phyloP scores from a whole-genome alignment of 2,113 vertebrate species.

The Oreochromis tanganicae region DNA sequence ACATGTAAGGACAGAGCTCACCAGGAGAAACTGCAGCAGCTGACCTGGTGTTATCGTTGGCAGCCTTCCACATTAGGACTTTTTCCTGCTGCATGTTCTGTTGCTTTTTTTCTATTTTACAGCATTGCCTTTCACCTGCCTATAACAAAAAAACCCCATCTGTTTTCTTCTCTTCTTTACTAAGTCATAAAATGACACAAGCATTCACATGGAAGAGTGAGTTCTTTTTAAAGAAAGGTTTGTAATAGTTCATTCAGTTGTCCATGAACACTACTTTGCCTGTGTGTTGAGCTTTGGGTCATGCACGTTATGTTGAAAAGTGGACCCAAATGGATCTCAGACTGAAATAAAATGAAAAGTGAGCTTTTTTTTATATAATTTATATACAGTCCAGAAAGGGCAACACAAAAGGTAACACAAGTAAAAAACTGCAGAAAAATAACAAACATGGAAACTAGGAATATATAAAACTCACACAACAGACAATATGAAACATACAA shows the following conservation, averaged over 20 bases:
- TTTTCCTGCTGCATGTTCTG: neutral
- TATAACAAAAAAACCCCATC: neutral
- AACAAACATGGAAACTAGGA: neutral
- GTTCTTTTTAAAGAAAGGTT: neutral
- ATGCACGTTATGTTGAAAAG: neutral
- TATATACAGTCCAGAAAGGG: neutral
- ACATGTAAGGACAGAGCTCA: neutral
- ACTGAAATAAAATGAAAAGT: neutral
- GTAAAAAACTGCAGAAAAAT: neutral
- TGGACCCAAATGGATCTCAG: neutral
- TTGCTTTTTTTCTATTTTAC: neutral
- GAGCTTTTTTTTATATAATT: neutral
- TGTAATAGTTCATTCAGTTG: neutral
- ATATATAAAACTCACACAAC: neutral
- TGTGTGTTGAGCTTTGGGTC: neutral
- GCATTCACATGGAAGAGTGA: neutral
- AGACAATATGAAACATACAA: neutral
- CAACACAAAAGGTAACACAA: neutral
- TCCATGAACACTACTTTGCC: neutral
- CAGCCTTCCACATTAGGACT: neutral
- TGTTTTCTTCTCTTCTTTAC: neutral
- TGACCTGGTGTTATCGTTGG: neutral
- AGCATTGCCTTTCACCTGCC: neutral
- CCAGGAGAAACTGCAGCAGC: neutral
- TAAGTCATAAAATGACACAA: neutral